Evolutionary conservation across 2,888 invertebrate genomes (phyloP).

Genomic region (Parnassius orleans): DNA sequence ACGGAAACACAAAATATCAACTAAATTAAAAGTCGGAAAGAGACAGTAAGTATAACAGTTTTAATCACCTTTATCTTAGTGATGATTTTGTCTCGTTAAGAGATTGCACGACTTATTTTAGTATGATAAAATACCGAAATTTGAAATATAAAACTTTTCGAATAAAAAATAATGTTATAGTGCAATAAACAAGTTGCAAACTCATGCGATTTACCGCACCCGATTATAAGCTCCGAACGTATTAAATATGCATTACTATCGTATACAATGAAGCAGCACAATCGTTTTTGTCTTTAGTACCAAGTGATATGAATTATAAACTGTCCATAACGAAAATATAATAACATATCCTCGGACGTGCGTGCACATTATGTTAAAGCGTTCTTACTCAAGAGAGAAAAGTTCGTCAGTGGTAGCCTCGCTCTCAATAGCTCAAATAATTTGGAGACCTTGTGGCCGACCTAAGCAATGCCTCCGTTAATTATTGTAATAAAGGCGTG

Average conservation of each 20-base stretch:
- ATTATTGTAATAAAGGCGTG: constrained; percentile 66
- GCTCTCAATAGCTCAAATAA: constrained; percentile 68
- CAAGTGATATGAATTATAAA: constrained; percentile 23
- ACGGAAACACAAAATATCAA: constrained; percentile 8
- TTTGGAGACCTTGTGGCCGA: constrained; percentile 64
- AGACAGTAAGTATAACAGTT: constrained; percentile 10
- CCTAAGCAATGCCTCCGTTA: constrained; percentile 63
- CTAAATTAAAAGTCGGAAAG: constrained; percentile 6
- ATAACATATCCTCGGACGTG: constrained; percentile 60
- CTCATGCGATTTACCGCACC: neutral
- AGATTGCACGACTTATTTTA: constrained; percentile 2
- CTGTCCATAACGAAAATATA: constrained; percentile 70
- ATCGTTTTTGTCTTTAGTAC: constrained; percentile 22
- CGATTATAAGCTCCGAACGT: neutral
- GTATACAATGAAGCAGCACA: neutral
- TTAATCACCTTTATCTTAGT: constrained; percentile 21
- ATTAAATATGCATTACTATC: neutral
- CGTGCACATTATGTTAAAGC: constrained; percentile 43
- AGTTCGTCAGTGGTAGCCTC: constrained; percentile 52
- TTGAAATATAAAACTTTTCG: constrained; percentile 17
- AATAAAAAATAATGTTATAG: constrained; percentile 16
- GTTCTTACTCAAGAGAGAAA: constrained; percentile 60
- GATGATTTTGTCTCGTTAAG: constrained; percentile 17
- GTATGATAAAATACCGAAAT: neutral
- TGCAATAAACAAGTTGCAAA: constrained; percentile 15